Evolutionary conservation across 2,888 invertebrate species (phyloP).

Genomic region (Chymomyza procnemis): DNA sequence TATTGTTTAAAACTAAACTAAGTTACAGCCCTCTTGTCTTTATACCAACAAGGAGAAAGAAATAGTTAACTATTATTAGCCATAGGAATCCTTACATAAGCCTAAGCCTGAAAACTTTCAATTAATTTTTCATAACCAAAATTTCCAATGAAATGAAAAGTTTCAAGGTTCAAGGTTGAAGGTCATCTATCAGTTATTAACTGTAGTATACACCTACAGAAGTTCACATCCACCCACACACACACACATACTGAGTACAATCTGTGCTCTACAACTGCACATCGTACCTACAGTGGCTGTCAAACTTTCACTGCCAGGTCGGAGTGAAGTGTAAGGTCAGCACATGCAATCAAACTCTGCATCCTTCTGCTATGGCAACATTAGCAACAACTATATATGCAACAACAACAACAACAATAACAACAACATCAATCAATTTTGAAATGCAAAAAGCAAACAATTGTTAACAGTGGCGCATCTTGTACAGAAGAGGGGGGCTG

Average conservation of each 20-base stretch:
- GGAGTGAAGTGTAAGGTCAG: not conserved
- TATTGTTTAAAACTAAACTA: too few species aligned
- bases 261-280: not conserved
- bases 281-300: constrained; percentile 17
- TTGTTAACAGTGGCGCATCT: not conserved
- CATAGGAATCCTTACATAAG: too few species aligned
- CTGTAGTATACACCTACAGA: not conserved
- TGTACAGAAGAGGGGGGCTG: not conserved
- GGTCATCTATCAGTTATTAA: constrained; percentile 42
- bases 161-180: not conserved
- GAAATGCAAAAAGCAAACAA: not conserved
- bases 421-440: constrained; percentile 12
- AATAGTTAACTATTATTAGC: too few species aligned
- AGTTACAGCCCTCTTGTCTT: too few species aligned
- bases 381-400: not conserved
- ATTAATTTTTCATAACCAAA: not conserved
- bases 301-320: constrained; percentile 56
- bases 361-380: not conserved
- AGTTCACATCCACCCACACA: constrained; percentile 6
- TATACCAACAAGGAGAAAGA: too few species aligned
- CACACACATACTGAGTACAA: not conserved
- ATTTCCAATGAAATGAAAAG: not conserved
- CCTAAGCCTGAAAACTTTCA: not conserved
- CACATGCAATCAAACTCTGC: not conserved
- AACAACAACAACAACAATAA: not conserved